Conservation (phyloP, 2,888 invertebrate genomes). For the Ennomos quercinarius region DNA sequence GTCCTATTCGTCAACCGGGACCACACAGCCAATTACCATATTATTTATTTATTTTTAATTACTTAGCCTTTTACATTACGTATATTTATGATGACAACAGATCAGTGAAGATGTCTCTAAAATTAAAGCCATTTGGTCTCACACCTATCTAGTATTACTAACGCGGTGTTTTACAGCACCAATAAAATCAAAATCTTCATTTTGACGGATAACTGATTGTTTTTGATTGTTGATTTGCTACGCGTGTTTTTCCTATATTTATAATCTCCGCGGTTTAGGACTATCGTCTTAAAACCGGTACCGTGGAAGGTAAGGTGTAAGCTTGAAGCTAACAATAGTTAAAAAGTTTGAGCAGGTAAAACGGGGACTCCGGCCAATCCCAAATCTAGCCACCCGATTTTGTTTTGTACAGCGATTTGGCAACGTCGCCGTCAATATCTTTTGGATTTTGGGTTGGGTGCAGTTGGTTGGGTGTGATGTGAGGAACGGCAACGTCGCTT, state of each 20-base stretch:
- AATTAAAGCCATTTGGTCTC: too few relatives aligned
- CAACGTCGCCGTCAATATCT: slow-evolving; percentile 60
- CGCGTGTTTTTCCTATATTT: slow-evolving; percentile 10
- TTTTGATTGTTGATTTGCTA: too few relatives aligned
- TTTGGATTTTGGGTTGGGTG: too few relatives aligned
- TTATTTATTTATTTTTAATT: too few relatives aligned
- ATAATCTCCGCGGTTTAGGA: slow-evolving; percentile 10
- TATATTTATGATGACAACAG: too few relatives aligned
- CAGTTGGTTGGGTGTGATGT: not conserved
- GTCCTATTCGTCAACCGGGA: too few relatives aligned
- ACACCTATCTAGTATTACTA: too few relatives aligned
- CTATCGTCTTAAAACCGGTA: slow-evolving; percentile 35
- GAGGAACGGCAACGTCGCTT: slow-evolving; percentile 37
- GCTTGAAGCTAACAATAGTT: slow-evolving; percentile 50
- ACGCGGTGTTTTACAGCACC: slow-evolving; percentile 2
- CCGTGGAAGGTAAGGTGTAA: slow-evolving; percentile 36
- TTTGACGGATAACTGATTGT: slow-evolving; percentile 14
- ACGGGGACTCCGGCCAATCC: slow-evolving; percentile 54
- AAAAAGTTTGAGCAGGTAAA: slow-evolving; percentile 59
- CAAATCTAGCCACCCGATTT: slow-evolving; percentile 57
- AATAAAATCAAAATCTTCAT: slow-evolving; percentile 19
- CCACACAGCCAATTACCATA: too few relatives aligned
- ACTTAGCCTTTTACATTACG: too few relatives aligned
- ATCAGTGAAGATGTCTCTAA: too few relatives aligned
- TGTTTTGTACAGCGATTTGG: slow-evolving; percentile 59